These are phyloP conservation scores for Cosmorhoe ocellata DNA, from an alignment of 2,888 invertebrate genomes.

Conservation along the genomic window DNA sequence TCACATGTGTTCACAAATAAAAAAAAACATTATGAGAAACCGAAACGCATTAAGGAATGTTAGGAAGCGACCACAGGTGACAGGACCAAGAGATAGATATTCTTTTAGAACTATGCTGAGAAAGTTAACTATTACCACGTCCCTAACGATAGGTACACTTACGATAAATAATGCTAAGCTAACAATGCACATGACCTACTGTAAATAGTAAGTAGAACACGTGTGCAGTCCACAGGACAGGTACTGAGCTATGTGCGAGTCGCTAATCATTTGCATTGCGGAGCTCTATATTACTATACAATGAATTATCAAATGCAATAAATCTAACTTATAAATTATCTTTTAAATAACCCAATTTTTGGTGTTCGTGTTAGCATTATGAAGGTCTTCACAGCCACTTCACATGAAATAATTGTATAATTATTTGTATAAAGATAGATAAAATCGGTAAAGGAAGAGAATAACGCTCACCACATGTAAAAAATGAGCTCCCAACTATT, in stretches of 20 bases:
- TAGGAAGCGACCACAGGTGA: slow-evolving; percentile 71
- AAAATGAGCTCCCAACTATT: slow-evolving; percentile 62
- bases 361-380: slow-evolving; percentile 62
- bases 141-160: slow-evolving; percentile 71
- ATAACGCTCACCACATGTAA: slow-evolving; percentile 43
- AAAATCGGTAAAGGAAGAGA: slow-evolving; percentile 49
- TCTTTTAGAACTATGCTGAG: slow-evolving; percentile 56
- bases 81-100: slow-evolving; percentile 60
- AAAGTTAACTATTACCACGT: slow-evolving; percentile 63
- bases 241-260: slow-evolving; percentile 76
- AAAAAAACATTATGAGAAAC: slow-evolving; percentile 45
- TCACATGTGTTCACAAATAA: slow-evolving; percentile 46
- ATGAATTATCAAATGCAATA: slow-evolving; percentile 55
- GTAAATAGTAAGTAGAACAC: slow-evolving; percentile 67
- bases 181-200: slow-evolving; percentile 76
- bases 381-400: slow-evolving; percentile 77
- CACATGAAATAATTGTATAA: slow-evolving; percentile 55
- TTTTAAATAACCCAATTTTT: slow-evolving; percentile 66
- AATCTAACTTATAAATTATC: slow-evolving; percentile 64
- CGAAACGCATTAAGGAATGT: slow-evolving; percentile 70
- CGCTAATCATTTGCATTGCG: slow-evolving; percentile 41
- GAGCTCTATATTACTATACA: slow-evolving; percentile 55
- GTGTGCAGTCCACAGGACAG: slow-evolving; percentile 69
- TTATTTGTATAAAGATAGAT: slow-evolving; percentile 39
- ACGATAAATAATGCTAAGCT: slow-evolving; percentile 77